Evolutionary conservation across 2,888 invertebrate genomes (phyloP), one percentile per base, ranked within the genome.

Genomic region (Pristionchus entomophagus): DNA sequence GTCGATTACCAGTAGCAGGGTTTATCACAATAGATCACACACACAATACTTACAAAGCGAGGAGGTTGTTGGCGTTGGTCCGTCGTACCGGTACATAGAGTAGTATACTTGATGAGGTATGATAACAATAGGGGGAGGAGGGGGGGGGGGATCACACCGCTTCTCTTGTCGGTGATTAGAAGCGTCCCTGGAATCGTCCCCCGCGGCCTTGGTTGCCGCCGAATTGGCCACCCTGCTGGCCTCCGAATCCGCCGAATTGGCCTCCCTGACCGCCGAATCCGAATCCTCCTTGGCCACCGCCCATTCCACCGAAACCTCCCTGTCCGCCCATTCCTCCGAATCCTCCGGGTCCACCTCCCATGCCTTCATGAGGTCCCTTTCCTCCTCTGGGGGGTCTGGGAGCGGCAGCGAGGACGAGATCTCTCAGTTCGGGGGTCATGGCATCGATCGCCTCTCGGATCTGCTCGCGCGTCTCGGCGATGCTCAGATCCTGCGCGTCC

Each of bases 401-500:
- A 19, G 51, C 29, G 22, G 35, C 78, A 19, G 78, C 78, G 8
- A 51, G 29, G 19, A 78, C 51, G 32, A 78, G 78, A 19, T 49
- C 49, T 32, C 78, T 49, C 29, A 78, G 78, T 32, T 78, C 78
- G 32, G 49, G 29, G 22, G 19, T 32, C 51, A 51, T 51, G 0
- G 51, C 78, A 1, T 78, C 51, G 51, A 78, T 26, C 14, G 51
- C 49, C 22, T 49, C 51, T 3, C 29, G 78, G 22, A 78, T 78
- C 78, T 78, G 78, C 29, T 78, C 78, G 4, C 6, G 35, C 0
- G 78, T 78, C 35, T 49, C 26, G 2, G 78, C 78, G 51, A 53
- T 38, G 29, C 41, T 51, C 78, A 78, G 51, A 38, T 73, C 73
- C 78, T 49, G 51, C 51, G 35, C 51, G 78, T 78, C 78, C 29